Percentiles rank a stretch among this genome's conserved stretches.
Evolutionary conservation across 2,113 vertebrate species (phyloP).

Genomic region (Vulpes lagopus): DNA sequence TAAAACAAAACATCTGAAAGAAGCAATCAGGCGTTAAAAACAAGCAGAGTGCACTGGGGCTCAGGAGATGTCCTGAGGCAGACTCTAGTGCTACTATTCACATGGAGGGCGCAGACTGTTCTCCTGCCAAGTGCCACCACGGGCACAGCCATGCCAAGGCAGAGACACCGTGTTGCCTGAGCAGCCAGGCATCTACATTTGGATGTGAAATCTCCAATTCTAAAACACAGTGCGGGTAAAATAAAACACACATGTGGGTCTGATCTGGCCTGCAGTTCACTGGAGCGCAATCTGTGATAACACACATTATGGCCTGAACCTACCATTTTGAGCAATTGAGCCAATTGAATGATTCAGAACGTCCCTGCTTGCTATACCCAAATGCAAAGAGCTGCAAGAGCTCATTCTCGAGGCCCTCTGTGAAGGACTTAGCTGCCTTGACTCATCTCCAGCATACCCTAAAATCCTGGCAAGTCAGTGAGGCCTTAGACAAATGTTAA

Average conservation of each 20-base stretch:
- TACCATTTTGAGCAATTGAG: not conserved
- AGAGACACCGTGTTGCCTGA: rapidly evolving
- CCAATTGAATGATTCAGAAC: not conserved
- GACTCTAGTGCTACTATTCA: rapidly evolving
- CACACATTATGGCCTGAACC: not conserved
- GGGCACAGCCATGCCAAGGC: rapidly evolving
- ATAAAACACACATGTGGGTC: not conserved
- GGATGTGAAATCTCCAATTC: not conserved
- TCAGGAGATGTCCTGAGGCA: not conserved
- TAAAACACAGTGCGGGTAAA: not conserved
- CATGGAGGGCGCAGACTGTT: rapidly evolving
- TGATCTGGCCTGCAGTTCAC: not conserved
- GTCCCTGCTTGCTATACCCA: not conserved
- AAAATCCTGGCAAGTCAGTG: not conserved
- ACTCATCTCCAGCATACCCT: not conserved
- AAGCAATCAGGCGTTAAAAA: not conserved
- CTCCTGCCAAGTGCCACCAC: rapidly evolving
- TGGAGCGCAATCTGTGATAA: rapidly evolving
- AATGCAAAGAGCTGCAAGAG: not conserved
- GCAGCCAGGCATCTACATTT: not conserved
- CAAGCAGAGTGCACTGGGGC: rapidly evolving
- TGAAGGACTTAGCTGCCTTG: not conserved
- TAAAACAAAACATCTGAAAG: rapidly evolving
- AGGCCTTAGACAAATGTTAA: not conserved
- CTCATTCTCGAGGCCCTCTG: not conserved